Percentiles rank a stretch among this genome's conserved stretches.
Evolutionary conservation across 2,113 vertebrate genomes (phyloP).

Genomic region (Pao palembangensis): DNA sequence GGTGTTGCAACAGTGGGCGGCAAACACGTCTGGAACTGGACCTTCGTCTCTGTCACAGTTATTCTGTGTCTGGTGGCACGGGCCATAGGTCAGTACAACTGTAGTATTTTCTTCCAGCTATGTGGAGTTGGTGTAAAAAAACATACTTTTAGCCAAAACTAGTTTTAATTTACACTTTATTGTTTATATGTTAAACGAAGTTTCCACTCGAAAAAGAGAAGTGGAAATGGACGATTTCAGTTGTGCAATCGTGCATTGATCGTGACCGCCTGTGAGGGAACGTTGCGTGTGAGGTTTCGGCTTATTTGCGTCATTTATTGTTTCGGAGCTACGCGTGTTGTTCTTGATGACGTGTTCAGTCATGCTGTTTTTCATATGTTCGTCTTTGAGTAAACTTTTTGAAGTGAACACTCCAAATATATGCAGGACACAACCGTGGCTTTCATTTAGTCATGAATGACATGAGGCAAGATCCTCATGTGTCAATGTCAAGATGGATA

Average conservation of each 20-base stretch:
- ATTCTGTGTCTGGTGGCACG: constrained; percentile 90
- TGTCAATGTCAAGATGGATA: too few species aligned
- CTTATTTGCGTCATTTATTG: constrained; percentile 14
- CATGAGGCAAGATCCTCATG: too few species aligned
- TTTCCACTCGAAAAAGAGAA: constrained; percentile 5
- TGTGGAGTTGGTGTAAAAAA: too few species aligned
- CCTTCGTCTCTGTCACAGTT: constrained; percentile 87
- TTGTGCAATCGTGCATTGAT: constrained; percentile 6
- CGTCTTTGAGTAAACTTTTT: too few species aligned
- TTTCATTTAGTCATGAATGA: too few species aligned
- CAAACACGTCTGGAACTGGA: constrained; percentile 92
- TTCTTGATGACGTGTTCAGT: not conserved
- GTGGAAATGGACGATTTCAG: not conserved
- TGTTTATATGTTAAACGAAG: not conserved
- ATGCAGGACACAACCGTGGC: too few species aligned
- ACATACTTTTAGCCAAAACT: too few species aligned
- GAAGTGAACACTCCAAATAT: too few species aligned
- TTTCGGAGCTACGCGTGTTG: not conserved
- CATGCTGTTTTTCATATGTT: not conserved
- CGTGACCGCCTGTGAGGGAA: constrained; percentile 6
- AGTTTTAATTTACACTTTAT: too few species aligned
- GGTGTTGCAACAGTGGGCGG: constrained; percentile 94
- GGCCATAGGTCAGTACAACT: constrained; percentile 80
- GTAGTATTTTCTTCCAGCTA: not conserved
- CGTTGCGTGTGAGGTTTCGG: constrained; percentile 1